Evolutionary conservation across 2,113 vertebrate genomes (phyloP), one percentile per base, ranked within the genome.

Genomic region (Cyanoramphus novaezelandiae): DNA sequence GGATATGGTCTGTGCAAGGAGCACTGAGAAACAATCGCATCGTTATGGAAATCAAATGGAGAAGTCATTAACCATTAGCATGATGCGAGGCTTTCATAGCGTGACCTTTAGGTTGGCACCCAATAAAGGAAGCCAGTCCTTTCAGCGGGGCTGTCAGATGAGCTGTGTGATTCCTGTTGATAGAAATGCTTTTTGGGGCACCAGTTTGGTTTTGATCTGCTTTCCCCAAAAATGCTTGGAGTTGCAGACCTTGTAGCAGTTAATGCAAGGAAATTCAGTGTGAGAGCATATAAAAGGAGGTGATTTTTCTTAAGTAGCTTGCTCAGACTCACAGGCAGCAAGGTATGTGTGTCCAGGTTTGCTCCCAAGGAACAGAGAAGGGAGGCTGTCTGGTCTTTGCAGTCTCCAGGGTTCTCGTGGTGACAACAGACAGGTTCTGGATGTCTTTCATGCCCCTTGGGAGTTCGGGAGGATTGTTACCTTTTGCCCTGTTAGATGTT

Each of bases 1-100:
- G 14, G 0, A 11, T 25, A 3, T 1, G 8, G 9, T 47, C 60
- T 23, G 10, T 39, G 35, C 60, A 64, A 15, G 35, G 69, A 43
- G 47, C 53, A 7, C 59, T 74, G 49, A 59, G 70, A 53, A 70
- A 15, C 59, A 67, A 39, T 50, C 80, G 14, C 80, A 39, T 92
- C 55, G 3, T 92, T 53, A 63, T 41, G 68, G 69, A 77, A 90
- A 70, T 63, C 10, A 92, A 80, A 31, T 65, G 29, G n/a, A 14
- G 50, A 71, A 59, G 64, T 67, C 60, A 5, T 70, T 63, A 50
- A n/a, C 59, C 37, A 18, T 74, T 52, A 55, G 46, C 50, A 27
- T 0, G 0, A 11, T 31, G 29, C 18, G 67, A 80, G 33, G 23
- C 55, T 87, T 80, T 47, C 27, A 4, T 6, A 41, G 59, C 23